Base-by-base conservation (phyloP, 2,888 invertebrate species). In the Drosophila falleni region DNA sequence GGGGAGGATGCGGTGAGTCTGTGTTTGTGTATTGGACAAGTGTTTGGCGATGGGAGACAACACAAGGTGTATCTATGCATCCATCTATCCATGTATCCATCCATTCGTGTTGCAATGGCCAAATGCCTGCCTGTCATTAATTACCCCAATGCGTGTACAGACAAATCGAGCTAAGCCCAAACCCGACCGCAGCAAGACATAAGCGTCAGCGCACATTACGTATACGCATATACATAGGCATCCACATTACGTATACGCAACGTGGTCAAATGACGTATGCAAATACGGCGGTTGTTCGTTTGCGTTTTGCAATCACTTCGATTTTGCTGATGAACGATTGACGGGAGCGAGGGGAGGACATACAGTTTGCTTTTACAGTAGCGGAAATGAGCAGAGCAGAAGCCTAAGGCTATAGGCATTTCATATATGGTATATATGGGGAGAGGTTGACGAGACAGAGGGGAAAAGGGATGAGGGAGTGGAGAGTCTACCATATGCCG, bases 91-190 rank as follows among this genome's bases (percentile, higher is more conserved):
- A 23, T 23, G 9, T 31, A 31, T 8, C 9, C 31, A 31, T 10
- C 9, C 42, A 23, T 44, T 16, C 58, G 35, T 50, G 62, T 63
- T 51, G 46, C 42, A 50, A 10, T 29, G 46, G 33, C n/a, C 26
- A 37, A 10, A 47, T 31, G 60, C 35, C 73, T 59, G 73, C 85
- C 78, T 84, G 73, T 71, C 84, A 87, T 89, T 84, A 84, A 87
- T 84, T 87, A 85, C 72, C 71, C 66, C 37, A 47, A 39, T 44
- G 23, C 49, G 51, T 50, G 44, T 71, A 15, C 9, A n/a, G 75
- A 70, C 73, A 72, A 87, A 84, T 75, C 76, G 70, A 61, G 50
- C 76, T 62, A 67, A 76, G 70, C 78, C 70, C 29, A 67, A 56
- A 67, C 68, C 64, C 65, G 67, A 62, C 89, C 87, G 33, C 83